phyloP scores from a whole-genome alignment of 2,797 vertebrate genomes.

The Erethizon dorsatum region DNA sequence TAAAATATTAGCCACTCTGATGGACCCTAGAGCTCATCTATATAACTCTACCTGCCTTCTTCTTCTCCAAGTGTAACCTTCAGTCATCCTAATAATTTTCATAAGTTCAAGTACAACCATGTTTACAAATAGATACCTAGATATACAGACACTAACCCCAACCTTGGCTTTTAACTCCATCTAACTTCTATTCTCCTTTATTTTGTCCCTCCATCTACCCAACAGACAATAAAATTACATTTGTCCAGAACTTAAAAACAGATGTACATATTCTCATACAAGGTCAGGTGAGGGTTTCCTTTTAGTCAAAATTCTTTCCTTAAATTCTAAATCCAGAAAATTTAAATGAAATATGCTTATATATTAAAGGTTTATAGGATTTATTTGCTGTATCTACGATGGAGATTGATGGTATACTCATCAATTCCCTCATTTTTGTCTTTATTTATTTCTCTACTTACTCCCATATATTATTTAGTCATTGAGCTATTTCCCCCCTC shows the following conservation, averaged over 20 bases:
- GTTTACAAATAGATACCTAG: background rate
- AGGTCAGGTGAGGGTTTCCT: background rate
- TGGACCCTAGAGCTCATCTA: background rate
- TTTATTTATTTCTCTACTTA: conserved; percentile 39
- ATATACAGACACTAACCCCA: background rate
- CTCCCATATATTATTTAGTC: conserved; percentile 57
- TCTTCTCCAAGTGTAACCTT: background rate
- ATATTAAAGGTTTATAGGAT: background rate
- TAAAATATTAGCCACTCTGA: background rate
- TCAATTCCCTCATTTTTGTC: background rate
- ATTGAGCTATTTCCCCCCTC: background rate
- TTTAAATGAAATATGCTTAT: background rate
- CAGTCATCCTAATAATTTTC: background rate
- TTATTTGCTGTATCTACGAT: background rate
- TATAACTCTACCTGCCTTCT: background rate
- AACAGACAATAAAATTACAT: background rate
- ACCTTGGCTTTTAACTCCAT: background rate
- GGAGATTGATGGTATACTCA: background rate
- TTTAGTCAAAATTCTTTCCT: conserved; percentile 65
- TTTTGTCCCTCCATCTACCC: background rate
- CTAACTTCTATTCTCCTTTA: background rate
- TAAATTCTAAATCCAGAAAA: conserved; percentile 48
- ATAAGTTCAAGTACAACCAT: background rate
- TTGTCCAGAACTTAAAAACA: background rate
- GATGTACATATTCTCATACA: background rate